Evolutionary conservation across 2,797 vertebrate genomes (phyloP).

Genomic region (Dendrocincla fuliginosa): DNA sequence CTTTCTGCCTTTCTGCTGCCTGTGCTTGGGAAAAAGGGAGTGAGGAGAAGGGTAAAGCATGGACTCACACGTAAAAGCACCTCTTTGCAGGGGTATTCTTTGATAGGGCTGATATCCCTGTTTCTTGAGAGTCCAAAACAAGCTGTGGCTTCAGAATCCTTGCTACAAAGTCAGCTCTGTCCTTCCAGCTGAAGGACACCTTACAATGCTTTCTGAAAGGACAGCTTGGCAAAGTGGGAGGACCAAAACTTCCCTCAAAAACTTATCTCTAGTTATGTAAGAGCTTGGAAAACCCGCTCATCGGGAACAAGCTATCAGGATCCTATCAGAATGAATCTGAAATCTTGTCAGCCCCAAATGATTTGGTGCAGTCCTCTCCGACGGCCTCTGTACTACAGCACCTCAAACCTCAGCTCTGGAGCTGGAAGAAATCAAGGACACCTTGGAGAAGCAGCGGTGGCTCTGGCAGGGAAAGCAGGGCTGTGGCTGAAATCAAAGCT

Average conservation of each 20-base stretch:
- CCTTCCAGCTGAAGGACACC: not conserved
- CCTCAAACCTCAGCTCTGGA: not conserved
- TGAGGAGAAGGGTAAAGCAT: not conserved
- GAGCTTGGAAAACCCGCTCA: not conserved
- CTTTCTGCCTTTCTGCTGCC: not conserved
- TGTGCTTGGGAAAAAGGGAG: not conserved
- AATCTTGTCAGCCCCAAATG: not conserved
- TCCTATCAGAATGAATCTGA: not conserved
- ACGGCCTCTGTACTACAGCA: not conserved
- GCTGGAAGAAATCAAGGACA: not conserved
- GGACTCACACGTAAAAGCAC: not conserved
- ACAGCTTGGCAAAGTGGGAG: not conserved
- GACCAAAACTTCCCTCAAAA: not conserved
- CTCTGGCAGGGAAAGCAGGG: not conserved
- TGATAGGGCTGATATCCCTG: not conserved
- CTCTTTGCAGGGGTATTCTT: not conserved
- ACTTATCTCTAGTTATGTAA: not conserved
- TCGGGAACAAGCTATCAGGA: accelerated
- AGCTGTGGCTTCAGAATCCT: not conserved
- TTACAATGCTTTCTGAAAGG: not conserved
- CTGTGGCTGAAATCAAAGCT: not conserved
- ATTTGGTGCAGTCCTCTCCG: not conserved
- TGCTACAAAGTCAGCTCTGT: not conserved
- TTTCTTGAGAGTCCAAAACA: not conserved
- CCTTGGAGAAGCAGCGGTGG: not conserved